Evolutionary conservation across 2,797 vertebrate species (phyloP), one percentile per base, ranked within the genome.

Genomic region (Aulostomus chinensis): DNA sequence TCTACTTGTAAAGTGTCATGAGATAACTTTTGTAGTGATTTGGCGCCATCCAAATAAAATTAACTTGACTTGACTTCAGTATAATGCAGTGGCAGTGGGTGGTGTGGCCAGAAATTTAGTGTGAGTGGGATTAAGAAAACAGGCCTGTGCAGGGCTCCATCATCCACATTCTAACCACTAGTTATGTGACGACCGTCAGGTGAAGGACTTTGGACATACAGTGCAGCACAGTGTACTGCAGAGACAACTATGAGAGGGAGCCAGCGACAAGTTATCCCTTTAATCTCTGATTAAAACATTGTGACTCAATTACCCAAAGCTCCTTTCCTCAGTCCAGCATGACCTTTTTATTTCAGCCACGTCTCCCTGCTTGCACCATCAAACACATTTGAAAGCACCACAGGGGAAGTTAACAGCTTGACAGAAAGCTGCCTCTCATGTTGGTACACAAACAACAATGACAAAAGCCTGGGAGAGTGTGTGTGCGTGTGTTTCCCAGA

Each of bases 361-460:
- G 24, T 33, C 22, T 34, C 35, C 11, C 54, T 33, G n/a, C n/a
- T 31, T 26, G 37, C 55, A 50, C 58, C 40, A 65, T 66, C 62
- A 75, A 70, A 55, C 30, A 5, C 26, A 59, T 46, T 73, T 30
- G 40, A 24, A 70, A 66, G 64, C 36, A 9, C 61, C 56, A 46
- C 39, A 2, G 43, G 57, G 47, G 42, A 40, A 56, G 51, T 54
- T 20, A 31, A 14, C 17, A 61, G 74, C 56, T 53, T 73, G 71
- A 85, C 34, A 9, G 66, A 75, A 66, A 76, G 57, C 42, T 67
- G 49, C 54, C 71, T 68, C 59, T 77, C 46, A 66, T 60, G 41
- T 56, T 61, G 52, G 41, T n/a, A 4, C 14, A 8, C 53, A 75
- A 59, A 37, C 47, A 47, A 71, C 40, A 56, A 54, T 34, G 38